Percentiles rank a stretch among this genome's conserved stretches.
These are phyloP conservation scores for Callithrix jacchus DNA, from an alignment of 2,113 vertebrate species.

Conservation along the genomic window DNA sequence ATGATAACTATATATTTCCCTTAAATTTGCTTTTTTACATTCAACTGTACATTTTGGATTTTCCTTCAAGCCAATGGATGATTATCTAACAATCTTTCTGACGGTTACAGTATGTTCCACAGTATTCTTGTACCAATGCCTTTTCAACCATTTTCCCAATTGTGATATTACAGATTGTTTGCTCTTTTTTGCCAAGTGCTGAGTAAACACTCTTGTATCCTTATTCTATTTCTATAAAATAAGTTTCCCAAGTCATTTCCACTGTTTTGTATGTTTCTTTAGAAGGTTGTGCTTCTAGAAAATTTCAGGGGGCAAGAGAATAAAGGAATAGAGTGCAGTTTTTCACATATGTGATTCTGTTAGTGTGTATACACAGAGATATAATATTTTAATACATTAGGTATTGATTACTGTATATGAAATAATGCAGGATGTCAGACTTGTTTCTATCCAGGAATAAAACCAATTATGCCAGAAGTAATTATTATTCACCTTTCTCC, in stretches of 20 bases:
- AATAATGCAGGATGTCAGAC: background rate
- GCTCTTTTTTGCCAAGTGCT: background rate
- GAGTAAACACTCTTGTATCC: conserved; percentile 10
- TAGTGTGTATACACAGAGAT: background rate
- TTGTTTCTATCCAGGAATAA: conserved; percentile 36
- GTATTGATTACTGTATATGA: background rate
- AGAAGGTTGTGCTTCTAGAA: background rate
- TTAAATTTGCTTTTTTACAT: conserved; percentile 39
- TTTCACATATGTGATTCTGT: background rate
- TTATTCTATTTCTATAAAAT: conserved; percentile 28
- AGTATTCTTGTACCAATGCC: background rate
- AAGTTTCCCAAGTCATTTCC: background rate
- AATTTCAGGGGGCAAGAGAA: conserved; percentile 15
- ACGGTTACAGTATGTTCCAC: background rate
- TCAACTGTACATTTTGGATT: conserved; percentile 2
- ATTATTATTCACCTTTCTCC: background rate
- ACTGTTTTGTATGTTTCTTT: background rate
- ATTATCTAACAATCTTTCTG: background rate
- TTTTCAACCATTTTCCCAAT: background rate
- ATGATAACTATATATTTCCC: background rate
- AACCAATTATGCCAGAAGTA: background rate
- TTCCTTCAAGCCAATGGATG: background rate
- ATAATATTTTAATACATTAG: background rate
- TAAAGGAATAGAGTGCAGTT: background rate
- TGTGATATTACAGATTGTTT: background rate